Conservation (phyloP, 2,888 invertebrate genomes). For the Thecocarcelia acutangulata region DNA sequence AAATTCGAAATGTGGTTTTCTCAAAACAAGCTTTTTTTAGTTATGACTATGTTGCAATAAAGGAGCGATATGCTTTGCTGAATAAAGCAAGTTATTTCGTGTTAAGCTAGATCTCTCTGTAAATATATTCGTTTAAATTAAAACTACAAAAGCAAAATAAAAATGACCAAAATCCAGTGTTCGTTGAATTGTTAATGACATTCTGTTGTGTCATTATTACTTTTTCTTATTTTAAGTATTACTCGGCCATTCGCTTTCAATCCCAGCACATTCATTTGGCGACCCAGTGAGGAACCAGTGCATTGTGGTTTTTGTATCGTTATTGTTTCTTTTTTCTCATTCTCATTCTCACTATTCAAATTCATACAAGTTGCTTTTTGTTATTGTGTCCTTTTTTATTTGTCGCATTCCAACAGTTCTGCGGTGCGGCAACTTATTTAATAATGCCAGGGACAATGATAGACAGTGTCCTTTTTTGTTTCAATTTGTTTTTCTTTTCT, state of each 20-base stretch:
- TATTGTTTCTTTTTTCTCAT: conserved; percentile 14
- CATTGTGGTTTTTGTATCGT: conserved; percentile 56
- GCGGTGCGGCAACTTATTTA: conserved; percentile 59
- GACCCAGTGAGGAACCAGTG: conserved; percentile 57
- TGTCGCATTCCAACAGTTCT: conserved; percentile 36
- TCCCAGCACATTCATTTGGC: conserved; percentile 60
- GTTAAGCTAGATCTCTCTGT: too few species aligned
- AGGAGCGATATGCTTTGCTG: too few species aligned
- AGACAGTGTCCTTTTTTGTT: conserved; percentile 19
- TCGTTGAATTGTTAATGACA: conserved; percentile 55
- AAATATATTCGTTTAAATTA: conserved; percentile 1
- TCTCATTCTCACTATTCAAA: not conserved
- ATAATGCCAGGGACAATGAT: conserved; percentile 49
- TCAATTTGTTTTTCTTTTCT: not conserved
- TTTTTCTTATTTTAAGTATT: conserved; percentile 14
- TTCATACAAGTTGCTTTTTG: conserved; percentile 18
- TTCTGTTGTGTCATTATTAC: conserved; percentile 55
- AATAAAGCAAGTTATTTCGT: too few species aligned
- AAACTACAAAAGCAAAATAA: conserved; percentile 3
- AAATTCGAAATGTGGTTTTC: too few species aligned
- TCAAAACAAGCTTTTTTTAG: too few species aligned
- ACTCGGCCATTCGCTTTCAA: conserved; percentile 33
- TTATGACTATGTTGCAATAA: too few species aligned
- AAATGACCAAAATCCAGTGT: conserved; percentile 41
- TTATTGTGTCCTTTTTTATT: conserved; percentile 20